Percentiles rank a stretch among this genome's conserved stretches.
These are phyloP conservation scores for Pollenia amentaria DNA, from an alignment of 2,888 invertebrate genomes.

Conservation along the genomic window DNA sequence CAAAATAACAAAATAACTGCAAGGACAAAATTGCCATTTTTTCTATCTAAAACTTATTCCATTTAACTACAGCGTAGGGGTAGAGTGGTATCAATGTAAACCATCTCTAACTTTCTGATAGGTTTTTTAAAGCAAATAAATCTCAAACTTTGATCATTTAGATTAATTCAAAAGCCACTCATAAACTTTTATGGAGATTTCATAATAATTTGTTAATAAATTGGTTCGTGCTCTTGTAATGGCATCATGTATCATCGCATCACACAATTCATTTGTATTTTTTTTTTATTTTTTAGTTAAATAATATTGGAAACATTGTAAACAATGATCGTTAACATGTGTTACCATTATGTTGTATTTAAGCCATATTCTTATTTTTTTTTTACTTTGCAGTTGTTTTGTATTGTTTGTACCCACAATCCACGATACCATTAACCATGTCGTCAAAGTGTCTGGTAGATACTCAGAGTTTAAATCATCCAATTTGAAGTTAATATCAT, in stretches of 20 bases:
- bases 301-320: conserved; percentile 63
- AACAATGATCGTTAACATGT: conserved; percentile 66
- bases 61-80: too few species aligned
- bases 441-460: conserved; percentile 55
- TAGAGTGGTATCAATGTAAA: not conserved
- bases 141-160: not conserved
- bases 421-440: conserved; percentile 58
- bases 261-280: conserved; percentile 27
- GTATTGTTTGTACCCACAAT: conserved; percentile 45
- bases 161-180: conserved; percentile 16
- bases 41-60: too few species aligned
- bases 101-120: not conserved
- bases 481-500: not conserved
- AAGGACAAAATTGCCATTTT: too few species aligned
- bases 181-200: conserved; percentile 74
- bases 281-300: conserved; percentile 30
- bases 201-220: conserved; percentile 83
- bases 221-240: conserved; percentile 80
- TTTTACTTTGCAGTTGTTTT: conserved; percentile 12
- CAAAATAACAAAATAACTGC: too few species aligned
- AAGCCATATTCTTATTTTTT: conserved; percentile 7
- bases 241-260: conserved; percentile 60
- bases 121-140: conserved; percentile 12
- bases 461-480: not conserved
- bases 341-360: conserved; percentile 61